Conservation (phyloP, 2,113 vertebrate species). For the Lanius ludovicianus region DNA sequence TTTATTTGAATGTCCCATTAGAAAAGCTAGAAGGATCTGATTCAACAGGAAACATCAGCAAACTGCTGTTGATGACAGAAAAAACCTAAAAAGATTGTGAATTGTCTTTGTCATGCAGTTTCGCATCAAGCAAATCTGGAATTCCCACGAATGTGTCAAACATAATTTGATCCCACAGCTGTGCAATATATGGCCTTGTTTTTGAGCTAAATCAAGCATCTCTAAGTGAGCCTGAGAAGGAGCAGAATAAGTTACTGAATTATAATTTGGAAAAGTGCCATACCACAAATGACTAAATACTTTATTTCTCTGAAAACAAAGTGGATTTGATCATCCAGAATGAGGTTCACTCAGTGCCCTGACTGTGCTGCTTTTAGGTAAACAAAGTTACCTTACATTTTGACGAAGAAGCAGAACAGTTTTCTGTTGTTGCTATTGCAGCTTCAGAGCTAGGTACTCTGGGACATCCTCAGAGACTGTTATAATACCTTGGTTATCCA, state of each 20-base stretch:
- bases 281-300: neutral
- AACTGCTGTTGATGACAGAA: neutral
- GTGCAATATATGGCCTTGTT: neutral
- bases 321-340: neutral
- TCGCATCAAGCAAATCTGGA: neutral
- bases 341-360: neutral
- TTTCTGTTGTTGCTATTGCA: neutral
- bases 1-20: neutral
- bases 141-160: neutral
- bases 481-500: neutral
- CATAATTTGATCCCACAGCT: neutral
- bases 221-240: slow-evolving; percentile 11
- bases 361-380: neutral
- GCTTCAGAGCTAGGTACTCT: neutral
- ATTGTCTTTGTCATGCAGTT: neutral
- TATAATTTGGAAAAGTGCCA: neutral
- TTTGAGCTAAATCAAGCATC: neutral
- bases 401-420: neutral
- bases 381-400: neutral
- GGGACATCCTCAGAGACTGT: neutral
- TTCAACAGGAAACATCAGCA: slow-evolving; percentile 30
- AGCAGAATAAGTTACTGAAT: neutral
- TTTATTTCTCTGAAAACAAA: slow-evolving; percentile 4
- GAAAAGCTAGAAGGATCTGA: slow-evolving; percentile 33
- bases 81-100: neutral